Evolutionary conservation across 2,113 vertebrate species (phyloP).

Genomic region (Acanthochromis polyacanthus): DNA sequence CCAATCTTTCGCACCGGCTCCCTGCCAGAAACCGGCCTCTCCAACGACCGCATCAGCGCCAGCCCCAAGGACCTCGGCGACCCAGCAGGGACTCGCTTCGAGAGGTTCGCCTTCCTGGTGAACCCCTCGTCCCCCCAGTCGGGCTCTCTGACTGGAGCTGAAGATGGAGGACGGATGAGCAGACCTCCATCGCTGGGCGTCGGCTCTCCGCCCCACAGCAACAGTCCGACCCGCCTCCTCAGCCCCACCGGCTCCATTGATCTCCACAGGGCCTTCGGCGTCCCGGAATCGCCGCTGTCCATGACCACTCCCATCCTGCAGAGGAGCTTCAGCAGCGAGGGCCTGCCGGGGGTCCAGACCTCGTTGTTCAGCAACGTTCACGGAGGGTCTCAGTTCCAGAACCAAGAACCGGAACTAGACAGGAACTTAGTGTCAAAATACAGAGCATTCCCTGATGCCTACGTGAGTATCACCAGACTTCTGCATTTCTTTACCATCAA

Average conservation of each 20-base stretch:
- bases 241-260: constrained; percentile 63
- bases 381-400: constrained; percentile 53
- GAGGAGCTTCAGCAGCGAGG: constrained; percentile 69
- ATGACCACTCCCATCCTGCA: constrained; percentile 61
- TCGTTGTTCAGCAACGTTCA: constrained; percentile 45
- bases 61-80: constrained; percentile 7
- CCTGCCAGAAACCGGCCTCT: constrained; percentile 58
- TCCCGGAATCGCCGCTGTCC: constrained; percentile 44
- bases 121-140: constrained; percentile 53
- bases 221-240: constrained; percentile 51
- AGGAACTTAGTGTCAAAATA: constrained; percentile 59
- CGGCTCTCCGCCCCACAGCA: constrained; percentile 25
- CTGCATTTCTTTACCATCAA: no score
- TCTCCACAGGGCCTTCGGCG: constrained; percentile 34
- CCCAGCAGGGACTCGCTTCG: constrained; percentile 36
- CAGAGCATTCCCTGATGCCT: constrained; percentile 79
- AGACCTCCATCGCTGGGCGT: constrained; percentile 16
- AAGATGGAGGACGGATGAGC: constrained; percentile 60
- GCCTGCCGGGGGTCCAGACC: constrained; percentile 8
- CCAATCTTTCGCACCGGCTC: constrained; percentile 63
- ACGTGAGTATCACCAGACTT: constrained; percentile 83
- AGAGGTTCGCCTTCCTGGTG: constrained; percentile 76
- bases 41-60: constrained; percentile 17
- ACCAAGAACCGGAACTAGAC: constrained; percentile 45
- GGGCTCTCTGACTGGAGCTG: constrained; percentile 46